A percentile compares a stretch with the other conserved stretches of the same genome.
phyloP scores from a whole-genome alignment of 2,797 vertebrate species.

The Adelosebastes latens region DNA sequence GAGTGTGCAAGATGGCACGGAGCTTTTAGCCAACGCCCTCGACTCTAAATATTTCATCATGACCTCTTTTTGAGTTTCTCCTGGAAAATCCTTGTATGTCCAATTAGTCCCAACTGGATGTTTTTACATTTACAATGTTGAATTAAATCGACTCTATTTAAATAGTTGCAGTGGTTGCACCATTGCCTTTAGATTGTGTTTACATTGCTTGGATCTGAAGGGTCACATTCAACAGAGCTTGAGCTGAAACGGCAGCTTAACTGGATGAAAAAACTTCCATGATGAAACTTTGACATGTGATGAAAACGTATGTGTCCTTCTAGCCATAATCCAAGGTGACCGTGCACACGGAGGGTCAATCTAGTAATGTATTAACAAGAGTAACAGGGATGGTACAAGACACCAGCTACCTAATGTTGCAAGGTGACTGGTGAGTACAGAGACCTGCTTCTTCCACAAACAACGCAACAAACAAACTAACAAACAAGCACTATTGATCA shows the following conservation, averaged over 20 bases:
- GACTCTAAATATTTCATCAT: slow-evolving; percentile 74
- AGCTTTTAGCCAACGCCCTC: slow-evolving; percentile 61
- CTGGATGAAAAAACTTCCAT: neutral
- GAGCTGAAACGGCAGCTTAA: neutral
- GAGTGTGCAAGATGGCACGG: slow-evolving; percentile 54
- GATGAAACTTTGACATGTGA: neutral
- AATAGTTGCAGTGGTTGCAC: slow-evolving; percentile 26
- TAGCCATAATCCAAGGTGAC: neutral
- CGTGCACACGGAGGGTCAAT: neutral
- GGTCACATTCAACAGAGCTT: slow-evolving; percentile 23
- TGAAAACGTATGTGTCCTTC: neutral
- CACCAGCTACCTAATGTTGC: neutral
- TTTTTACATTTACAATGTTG: neutral
- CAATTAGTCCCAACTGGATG: neutral
- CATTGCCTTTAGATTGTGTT: slow-evolving; percentile 34
- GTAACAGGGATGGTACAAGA: neutral
- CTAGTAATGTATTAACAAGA: neutral
- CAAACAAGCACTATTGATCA: neutral
- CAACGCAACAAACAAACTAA: too few relatives aligned
- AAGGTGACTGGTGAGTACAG: neutral
- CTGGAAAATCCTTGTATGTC: slow-evolving; percentile 1
- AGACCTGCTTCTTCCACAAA: too few relatives aligned
- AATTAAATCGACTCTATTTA: neutral
- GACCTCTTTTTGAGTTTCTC: slow-evolving; percentile 59
- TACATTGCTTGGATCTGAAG: neutral